Percentiles rank a stretch among this genome's conserved stretches.
phyloP scores from a whole-genome alignment of 2,888 invertebrate genomes.

The Lithophane socia region DNA sequence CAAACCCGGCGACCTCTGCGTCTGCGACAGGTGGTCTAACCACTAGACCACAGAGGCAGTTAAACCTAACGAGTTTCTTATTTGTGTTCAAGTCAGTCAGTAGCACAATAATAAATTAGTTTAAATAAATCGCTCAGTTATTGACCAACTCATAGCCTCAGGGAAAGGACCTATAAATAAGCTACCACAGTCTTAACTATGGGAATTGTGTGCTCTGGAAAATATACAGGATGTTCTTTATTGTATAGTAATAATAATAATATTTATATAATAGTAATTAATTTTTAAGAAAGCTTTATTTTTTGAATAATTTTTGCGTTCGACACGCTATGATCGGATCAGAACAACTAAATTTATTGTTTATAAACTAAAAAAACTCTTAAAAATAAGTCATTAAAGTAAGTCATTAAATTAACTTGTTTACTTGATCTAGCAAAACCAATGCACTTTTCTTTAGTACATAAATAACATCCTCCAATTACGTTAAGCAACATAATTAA shows the following conservation, averaged over 20 bases:
- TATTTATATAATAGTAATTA: too few relatives aligned
- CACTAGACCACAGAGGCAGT: too few relatives aligned
- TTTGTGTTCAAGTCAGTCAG: slow-evolving; percentile 21
- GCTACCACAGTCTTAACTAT: slow-evolving; percentile 16
- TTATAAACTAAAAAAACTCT: background rate
- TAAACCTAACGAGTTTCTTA: background rate
- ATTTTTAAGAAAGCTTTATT: too few relatives aligned
- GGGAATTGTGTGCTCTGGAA: background rate
- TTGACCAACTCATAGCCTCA: slow-evolving; percentile 27
- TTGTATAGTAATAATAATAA: background rate
- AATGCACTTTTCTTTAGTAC: slow-evolving; percentile 8
- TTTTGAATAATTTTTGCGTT: too few relatives aligned
- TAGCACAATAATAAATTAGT: slow-evolving; percentile 37
- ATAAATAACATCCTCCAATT: background rate
- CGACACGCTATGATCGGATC: too few relatives aligned
- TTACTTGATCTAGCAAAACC: slow-evolving; percentile 1
- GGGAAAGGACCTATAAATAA: slow-evolving; percentile 22
- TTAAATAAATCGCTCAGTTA: slow-evolving; percentile 29
- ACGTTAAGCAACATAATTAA: slow-evolving; percentile 1
- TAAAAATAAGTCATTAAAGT: background rate
- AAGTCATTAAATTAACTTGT: slow-evolving; percentile 13
- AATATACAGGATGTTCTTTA: background rate
- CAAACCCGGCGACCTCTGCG: too few relatives aligned
- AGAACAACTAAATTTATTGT: background rate
- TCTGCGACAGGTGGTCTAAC: too few relatives aligned